phyloP scores from a whole-genome alignment of 2,888 invertebrate species.

The Acrobasis consociella region DNA sequence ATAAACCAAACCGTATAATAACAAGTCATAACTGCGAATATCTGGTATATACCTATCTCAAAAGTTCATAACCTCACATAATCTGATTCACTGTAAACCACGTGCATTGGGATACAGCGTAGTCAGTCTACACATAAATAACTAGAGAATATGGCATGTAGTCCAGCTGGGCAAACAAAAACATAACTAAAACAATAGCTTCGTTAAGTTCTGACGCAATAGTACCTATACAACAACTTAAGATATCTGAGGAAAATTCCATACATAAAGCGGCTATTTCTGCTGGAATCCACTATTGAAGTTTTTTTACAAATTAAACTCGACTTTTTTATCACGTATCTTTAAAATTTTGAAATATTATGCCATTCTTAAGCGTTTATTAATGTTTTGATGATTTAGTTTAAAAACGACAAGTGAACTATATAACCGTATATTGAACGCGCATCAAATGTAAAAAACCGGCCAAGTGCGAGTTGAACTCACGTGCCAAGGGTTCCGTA shows the following conservation, averaged over 20 bases:
- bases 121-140: conserved; percentile 11
- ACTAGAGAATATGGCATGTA: not conserved
- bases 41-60: conserved; percentile 9
- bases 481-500: no score
- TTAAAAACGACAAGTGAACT: no score
- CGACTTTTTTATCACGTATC: not conserved
- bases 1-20: not conserved
- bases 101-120: not conserved
- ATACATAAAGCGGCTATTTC: not conserved
- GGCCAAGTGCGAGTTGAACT: no score
- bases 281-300: not conserved
- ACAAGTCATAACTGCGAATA: not conserved
- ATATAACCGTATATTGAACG: not conserved
- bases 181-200: conserved; percentile 39
- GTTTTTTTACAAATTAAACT: not conserved
- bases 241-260: conserved; percentile 21
- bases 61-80: conserved; percentile 10
- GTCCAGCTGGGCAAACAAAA: conserved; percentile 46
- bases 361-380: no score
- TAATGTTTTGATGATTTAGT: no score
- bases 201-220: conserved; percentile 42
- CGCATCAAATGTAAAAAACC: no score
- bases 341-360: no score
- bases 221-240: conserved; percentile 2
- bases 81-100: not conserved